Conservation (phyloP, 2,888 invertebrate species). For the Caenorhabditis plicata region DNA sequence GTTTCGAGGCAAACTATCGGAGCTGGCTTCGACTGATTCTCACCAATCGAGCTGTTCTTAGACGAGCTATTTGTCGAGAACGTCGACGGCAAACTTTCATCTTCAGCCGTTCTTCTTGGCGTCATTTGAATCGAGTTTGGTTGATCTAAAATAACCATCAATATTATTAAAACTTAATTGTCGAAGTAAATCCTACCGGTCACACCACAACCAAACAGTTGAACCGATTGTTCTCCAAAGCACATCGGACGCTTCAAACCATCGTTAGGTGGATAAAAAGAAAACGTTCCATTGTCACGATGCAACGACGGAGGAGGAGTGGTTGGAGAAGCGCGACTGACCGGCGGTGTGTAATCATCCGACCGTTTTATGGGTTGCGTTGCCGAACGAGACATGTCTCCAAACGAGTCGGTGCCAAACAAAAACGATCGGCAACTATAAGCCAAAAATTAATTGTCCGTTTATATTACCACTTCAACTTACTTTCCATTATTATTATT, state of each 20-base stretch:
- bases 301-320: slow-evolving; percentile 27
- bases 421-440: background rate
- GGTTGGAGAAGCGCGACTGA: slow-evolving; percentile 29
- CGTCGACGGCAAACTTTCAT: slow-evolving; percentile 18
- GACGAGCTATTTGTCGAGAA: background rate
- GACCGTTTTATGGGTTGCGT: slow-evolving; percentile 3
- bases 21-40: background rate
- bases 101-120: slow-evolving; percentile 22
- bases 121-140: slow-evolving; percentile 26
- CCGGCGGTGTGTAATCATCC: slow-evolving; percentile 24
- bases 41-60: background rate
- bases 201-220: background rate
- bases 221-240: background rate
- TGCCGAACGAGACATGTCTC: background rate
- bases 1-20: slow-evolving; percentile 25
- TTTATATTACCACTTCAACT: slow-evolving; percentile 1
- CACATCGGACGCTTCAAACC: background rate
- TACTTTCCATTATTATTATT: slow-evolving; percentile 10
- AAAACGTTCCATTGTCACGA: background rate
- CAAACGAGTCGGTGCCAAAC: slow-evolving; percentile 14
- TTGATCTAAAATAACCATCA: too few species aligned
- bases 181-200: background rate
- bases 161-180: too few species aligned
- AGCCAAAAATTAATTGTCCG: background rate
- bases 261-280: background rate